Conservation (phyloP, 1,140 invertebrate species). For the Drosophila ogumai region DNA sequence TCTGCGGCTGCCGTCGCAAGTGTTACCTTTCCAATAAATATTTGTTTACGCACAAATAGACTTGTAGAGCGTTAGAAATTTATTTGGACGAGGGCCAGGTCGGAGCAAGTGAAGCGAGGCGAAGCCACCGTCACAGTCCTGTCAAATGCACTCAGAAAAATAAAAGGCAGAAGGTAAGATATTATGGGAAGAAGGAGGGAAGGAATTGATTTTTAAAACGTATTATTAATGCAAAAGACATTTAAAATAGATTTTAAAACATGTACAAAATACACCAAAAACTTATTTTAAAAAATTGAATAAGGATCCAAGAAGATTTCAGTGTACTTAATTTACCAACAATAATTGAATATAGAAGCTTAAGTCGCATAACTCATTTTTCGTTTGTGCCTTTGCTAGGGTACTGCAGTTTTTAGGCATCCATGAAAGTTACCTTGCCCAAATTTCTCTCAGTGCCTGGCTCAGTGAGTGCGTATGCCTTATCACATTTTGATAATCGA, state of each 20-base stretch:
- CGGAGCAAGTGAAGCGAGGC: conserved; percentile 66
- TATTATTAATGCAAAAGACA: too few species aligned
- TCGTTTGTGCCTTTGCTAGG: neutral
- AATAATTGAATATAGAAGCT: too few species aligned
- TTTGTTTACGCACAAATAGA: conserved; percentile 82
- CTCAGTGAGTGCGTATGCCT: conserved; percentile 44
- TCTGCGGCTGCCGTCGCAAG: conserved; percentile 50
- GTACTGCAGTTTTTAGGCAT: neutral
- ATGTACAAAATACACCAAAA: too few species aligned
- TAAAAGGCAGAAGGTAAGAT: too few species aligned
- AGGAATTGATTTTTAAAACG: too few species aligned
- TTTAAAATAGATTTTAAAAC: too few species aligned
- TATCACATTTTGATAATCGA: conserved; percentile 77
- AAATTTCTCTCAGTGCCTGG: conserved; percentile 11
- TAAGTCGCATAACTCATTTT: neutral
- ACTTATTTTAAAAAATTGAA: neutral
- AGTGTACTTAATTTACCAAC: neutral
- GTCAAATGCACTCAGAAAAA: conserved; percentile 17
- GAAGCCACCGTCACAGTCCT: conserved; percentile 28
- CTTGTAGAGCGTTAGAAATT: conserved; percentile 70
- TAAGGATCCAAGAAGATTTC: neutral
- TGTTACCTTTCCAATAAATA: conserved; percentile 83
- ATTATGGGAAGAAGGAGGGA: too few species aligned
- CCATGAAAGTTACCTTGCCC: rapidly evolving
- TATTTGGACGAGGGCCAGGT: conserved; percentile 28